Percentiles rank a stretch among this genome's conserved stretches.
These are phyloP conservation scores for Corythoichthys intestinalis DNA, from an alignment of 2,113 vertebrate species.

Conservation along the genomic window DNA sequence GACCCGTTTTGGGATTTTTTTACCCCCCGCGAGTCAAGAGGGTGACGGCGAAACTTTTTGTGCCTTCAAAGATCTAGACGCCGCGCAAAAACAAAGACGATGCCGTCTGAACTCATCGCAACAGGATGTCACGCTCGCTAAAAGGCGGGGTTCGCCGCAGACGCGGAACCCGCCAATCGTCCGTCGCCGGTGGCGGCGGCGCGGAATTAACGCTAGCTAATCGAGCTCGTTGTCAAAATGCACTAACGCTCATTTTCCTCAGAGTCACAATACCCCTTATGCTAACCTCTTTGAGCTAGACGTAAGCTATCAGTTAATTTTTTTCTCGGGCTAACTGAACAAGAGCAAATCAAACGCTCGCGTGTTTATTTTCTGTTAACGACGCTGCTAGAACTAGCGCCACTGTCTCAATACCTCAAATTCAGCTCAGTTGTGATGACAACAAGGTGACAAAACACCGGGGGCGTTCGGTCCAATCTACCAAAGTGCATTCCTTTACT, in stretches of 20 bases:
- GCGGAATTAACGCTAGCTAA: too few species aligned
- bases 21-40: not conserved
- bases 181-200: slow-evolving; percentile 30
- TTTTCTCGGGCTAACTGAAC: slow-evolving; percentile 49
- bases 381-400: not conserved
- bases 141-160: slow-evolving; percentile 20
- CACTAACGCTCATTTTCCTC: too few species aligned
- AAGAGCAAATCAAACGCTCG: slow-evolving; percentile 38
- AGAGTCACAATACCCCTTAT: too few species aligned
- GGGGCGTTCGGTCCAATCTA: slow-evolving; percentile 95
- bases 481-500: slow-evolving; percentile 99
- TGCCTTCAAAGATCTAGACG: not conserved
- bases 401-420: slow-evolving; percentile 68
- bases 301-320: too few species aligned
- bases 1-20: slow-evolving; percentile 32
- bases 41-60: not conserved
- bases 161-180: slow-evolving; percentile 56
- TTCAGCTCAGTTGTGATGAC: slow-evolving; percentile 59
- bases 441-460: slow-evolving; percentile 65
- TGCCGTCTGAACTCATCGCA: not conserved
- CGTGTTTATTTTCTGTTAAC: not conserved
- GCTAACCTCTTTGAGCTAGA: too few species aligned
- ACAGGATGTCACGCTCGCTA: not conserved
- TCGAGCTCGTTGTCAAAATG: too few species aligned
- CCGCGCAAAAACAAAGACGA: not conserved